Evolutionary conservation across 1,140 invertebrate genomes (phyloP).

Genomic region (Oreohelix idahoensis): DNA sequence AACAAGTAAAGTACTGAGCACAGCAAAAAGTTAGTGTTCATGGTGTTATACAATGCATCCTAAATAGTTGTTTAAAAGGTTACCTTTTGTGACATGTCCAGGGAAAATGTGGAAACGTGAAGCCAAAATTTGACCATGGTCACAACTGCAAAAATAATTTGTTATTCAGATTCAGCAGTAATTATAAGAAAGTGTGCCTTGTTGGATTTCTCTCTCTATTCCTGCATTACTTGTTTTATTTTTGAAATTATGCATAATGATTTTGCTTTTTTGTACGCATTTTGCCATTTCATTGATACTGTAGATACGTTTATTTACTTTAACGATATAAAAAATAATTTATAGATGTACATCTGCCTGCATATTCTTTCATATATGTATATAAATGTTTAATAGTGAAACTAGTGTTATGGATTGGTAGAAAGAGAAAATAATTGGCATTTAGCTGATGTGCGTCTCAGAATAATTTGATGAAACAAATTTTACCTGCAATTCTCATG

Average conservation of each 20-base stretch:
- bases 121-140: not conserved
- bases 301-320: not conserved
- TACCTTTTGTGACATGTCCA: not conserved
- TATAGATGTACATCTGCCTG: not conserved
- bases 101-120: not conserved
- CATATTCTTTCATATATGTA: not conserved
- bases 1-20: no score
- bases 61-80: not conserved
- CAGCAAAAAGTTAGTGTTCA: no score
- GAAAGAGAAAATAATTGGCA: no score
- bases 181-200: not conserved
- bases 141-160: not conserved
- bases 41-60: no score
- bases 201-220: not conserved
- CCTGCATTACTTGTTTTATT: not conserved
- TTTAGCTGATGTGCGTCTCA: no score
- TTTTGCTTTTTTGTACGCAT: not conserved
- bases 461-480: no score
- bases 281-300: constrained; percentile 1
- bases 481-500: no score
- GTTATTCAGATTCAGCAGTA: not conserved
- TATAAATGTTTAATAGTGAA: not conserved
- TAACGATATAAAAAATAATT: not conserved
- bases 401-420: no score
- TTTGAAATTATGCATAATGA: not conserved